Evolutionary conservation across 1,140 invertebrate genomes (phyloP), one percentile per base, ranked within the genome.

Genomic region (Oedothorax gibbosus): DNA sequence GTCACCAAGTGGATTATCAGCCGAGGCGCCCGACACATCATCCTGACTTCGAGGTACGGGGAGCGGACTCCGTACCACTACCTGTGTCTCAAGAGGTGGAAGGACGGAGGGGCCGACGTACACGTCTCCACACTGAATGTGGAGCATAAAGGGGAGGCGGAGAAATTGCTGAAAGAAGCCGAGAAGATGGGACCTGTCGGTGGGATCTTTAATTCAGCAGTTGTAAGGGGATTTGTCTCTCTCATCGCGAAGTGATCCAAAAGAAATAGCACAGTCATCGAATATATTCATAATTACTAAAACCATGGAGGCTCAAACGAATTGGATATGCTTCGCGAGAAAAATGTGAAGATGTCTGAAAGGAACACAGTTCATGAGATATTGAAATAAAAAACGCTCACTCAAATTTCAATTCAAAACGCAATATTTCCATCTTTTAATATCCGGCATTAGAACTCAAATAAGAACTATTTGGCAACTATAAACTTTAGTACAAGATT

Each of bases 201-300:
- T 68, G 98, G 96, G 80, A 94, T 99, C 64, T 99, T 99, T 90
- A 97, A 99, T 90, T 91, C 99, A 83, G 97, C 98, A 15, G 96
- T 94, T 87, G 93, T 94, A 96, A 35, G 77, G 56, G 11, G 10
- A 66, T 7, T 10, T 20, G 10, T 11, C 15, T 15, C 64, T 66
- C 11, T 14, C 11, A n/a, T 60, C 11, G 1, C 57, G n/a, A 14
- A 60, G 57, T 60, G 2, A 60, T 60, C 6, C 57, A 60, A 60
- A 60, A 60, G 11, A 60, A 60, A 14, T 2, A 12, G n/a, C 1
- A 7, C n/a, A 12, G n/a, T n/a, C 57, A 60, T 60, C 11, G n/a
- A 60, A 60, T n/a, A 1, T 5, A 35, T 35, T 35, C 1, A 35
- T 35, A 35, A 35, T 35, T 35, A 35, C 1, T 35, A 35, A 35